These are phyloP conservation scores for Todiramphus chloris DNA, from an alignment of 2,113 vertebrate genomes.

Conservation along the genomic window DNA sequence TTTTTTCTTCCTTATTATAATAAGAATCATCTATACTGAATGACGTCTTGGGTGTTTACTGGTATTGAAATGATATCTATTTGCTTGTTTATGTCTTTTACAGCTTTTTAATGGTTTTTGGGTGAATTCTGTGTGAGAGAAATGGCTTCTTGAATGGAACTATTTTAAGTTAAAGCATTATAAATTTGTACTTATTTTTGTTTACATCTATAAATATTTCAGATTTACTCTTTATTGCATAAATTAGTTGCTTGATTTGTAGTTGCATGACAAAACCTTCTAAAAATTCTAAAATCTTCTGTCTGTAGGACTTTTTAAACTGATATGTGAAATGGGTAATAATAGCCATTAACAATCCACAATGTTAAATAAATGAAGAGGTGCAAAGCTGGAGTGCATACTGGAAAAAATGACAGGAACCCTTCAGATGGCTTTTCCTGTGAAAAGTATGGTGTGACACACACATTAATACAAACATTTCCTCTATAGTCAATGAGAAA, in stretches of 20 bases:
- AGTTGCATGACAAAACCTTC: not conserved
- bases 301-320: not conserved
- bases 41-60: not conserved
- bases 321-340: not conserved
- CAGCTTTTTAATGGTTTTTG: not conserved
- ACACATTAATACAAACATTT: not conserved
- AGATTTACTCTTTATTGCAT: not conserved
- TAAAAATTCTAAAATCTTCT: not conserved
- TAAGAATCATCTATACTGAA: not conserved
- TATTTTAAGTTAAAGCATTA: not conserved
- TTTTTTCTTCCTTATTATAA: not conserved
- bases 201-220: not conserved
- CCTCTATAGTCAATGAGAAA: not conserved
- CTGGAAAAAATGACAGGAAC: not conserved
- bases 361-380: not conserved
- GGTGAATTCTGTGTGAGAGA: not conserved
- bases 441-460: not conserved
- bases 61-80: not conserved
- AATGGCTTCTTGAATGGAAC: not conserved
- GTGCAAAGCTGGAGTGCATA: not conserved
- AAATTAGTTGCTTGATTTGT: not conserved
- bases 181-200: not conserved
- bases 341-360: fast-evolving
- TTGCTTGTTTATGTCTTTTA: not conserved
- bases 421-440: not conserved